Evolutionary conservation across 2,797 vertebrate genomes (phyloP).

Genomic region (Catamblyrhynchus diadema): DNA sequence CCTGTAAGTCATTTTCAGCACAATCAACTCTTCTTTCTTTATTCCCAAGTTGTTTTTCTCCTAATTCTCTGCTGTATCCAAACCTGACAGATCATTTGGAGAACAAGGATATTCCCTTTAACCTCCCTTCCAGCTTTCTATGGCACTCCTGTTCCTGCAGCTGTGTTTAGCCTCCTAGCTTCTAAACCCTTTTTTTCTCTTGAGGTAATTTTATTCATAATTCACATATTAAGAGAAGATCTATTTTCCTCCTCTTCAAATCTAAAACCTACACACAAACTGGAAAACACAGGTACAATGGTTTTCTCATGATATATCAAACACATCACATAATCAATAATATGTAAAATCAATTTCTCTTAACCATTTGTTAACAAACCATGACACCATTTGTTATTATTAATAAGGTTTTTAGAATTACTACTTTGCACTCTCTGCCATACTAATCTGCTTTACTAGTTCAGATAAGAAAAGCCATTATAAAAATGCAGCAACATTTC

Average conservation of each 20-base stretch:
- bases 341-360: background rate
- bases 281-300: background rate
- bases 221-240: background rate
- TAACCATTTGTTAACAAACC: background rate
- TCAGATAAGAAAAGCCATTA: conserved; percentile 15
- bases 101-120: background rate
- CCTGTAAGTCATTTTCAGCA: background rate
- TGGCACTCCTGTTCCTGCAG: background rate
- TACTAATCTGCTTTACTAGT: background rate
- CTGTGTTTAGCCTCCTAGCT: background rate
- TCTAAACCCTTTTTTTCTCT: background rate
- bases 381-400: background rate
- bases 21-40: background rate
- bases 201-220: background rate
- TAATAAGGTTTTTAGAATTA: background rate
- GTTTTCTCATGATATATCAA: background rate
- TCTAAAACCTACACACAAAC: background rate
- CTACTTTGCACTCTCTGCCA: background rate
- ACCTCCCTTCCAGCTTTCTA: background rate
- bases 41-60: background rate
- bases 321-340: background rate
- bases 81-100: background rate
- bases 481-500: background rate
- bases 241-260: background rate
- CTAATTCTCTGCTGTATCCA: background rate